Evolutionary conservation across 2,113 vertebrate species (phyloP), one percentile per base, ranked within the genome.

Genomic region (Tenrec ecaudatus): DNA sequence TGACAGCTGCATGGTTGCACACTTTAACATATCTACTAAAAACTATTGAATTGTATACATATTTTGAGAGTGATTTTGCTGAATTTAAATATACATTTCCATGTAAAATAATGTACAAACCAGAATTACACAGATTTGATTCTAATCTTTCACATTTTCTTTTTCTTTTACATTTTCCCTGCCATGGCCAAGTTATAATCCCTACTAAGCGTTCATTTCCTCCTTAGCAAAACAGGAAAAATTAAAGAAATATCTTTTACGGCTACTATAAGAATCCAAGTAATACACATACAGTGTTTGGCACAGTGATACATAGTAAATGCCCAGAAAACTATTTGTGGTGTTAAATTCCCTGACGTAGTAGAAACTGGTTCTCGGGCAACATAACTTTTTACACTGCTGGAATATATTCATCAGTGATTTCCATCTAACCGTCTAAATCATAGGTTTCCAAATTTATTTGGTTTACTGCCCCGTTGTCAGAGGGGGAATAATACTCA

Each of bases 11-110:
- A 57, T 43, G 31, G 71, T 31, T 73, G 33, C 1, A 86, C 5
- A 82, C 14, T 33, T 71, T 58, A 71, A 38, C 79, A 71, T 80
- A 69, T 80, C 91, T 20, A 83, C 22, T 73, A 83, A 87, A 93
- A 90, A 10, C 9, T 12, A 90, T 40, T 69, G 23, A 93, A 43
- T 5, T 33, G 47, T 64, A 58, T 38, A 79, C 19, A 53, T 84
- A 80, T 58, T 20, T 75, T 90, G 68, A 31, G 20, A 1, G 58
- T 36, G 69, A 69, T 58, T 91, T 66, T 64, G 80, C 33, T 4
- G n/a, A 47, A 68, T 43, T 3, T 71, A 81, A 80, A 80, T 33
- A 33, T 12, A 62, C 60, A 57, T 38, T n/a, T 93, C 53, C 83
- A 2, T 76, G 20, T 6, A 53, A 76, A 82, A 58, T 47, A 86